Evolutionary conservation across 1,140 invertebrate species (phyloP), one percentile per base, ranked within the genome.

Genomic region (Lepidurus packardi): DNA sequence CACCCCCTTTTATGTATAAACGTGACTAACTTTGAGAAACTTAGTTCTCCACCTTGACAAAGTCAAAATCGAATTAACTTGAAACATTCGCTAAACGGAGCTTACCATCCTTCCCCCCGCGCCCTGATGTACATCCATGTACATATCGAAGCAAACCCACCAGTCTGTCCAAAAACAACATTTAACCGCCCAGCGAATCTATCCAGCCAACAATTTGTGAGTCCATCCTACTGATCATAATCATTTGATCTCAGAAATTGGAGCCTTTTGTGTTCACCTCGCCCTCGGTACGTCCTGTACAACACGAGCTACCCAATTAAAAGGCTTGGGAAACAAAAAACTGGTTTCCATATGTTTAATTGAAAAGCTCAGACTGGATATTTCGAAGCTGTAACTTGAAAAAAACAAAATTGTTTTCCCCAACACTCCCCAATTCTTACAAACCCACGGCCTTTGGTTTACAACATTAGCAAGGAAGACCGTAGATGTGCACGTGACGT

Each of bases 41-140:
- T 65, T 65, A 21, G 53, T 65, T 65, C 53, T 65, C 53, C 53
- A 65, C 53, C 53, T 65, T 9, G 53, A 65, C 8, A 65, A 65
- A 65, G 53, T 65, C 53, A 9, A 65, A 7, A 65, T n/a, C 53
- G 53, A 65, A 65, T 65, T 65, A 65, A 21, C 53, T 21, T n/a
- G 53, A 65, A 13, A 16, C 21, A n/a, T 65, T 65, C 53, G 53
- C 53, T 7, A n/a, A 65, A 65, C 21, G 53, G 53, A 65, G 53
- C 53, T 65, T 65, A 65, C 53, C 13, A 65, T 65, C 10, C 45
- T 16, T 21, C 53, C 53, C 47, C 13, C 21, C 53, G 53, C 3
- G 53, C 53, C 21, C 53, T 13, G 8, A 65, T 65, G 53, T 65
- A 65, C 53, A 21, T 21, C 53, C 53, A 16, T 7, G 8, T 65